These are phyloP conservation scores for Uloborus diversus DNA, from an alignment of 1,140 invertebrate genomes.

Conservation along the genomic window DNA sequence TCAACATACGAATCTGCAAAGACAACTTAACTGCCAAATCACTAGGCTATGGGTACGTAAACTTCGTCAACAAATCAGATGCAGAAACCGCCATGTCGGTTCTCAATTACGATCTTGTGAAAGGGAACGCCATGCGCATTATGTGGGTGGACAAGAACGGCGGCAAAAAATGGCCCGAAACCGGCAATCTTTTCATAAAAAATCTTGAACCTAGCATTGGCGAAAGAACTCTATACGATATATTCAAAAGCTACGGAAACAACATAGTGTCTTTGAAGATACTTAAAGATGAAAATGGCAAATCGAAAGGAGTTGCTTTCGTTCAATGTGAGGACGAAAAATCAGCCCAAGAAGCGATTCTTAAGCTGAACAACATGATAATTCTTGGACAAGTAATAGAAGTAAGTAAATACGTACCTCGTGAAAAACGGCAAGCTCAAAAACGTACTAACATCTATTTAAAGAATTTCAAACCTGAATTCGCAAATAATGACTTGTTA, in stretches of 20 bases:
- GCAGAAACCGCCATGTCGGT: conserved; percentile 97
- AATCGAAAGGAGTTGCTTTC: conserved; percentile 98
- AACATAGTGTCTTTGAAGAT: conserved; percentile 94
- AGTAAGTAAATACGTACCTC: conserved; percentile 97
- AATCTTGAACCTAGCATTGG: conserved; percentile 98
- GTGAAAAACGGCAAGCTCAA: conserved; percentile 93
- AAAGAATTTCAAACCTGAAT: conserved; percentile 97
- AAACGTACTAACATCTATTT: conserved; percentile 99
- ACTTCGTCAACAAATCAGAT: conserved; percentile 98
- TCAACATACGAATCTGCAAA: conserved; percentile 96
- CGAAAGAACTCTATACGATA: conserved; percentile 99
- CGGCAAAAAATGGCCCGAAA: conserved; percentile 82
- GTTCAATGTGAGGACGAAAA: conserved; percentile 99
- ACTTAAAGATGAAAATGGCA: conserved; percentile 90
- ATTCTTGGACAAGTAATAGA: conserved; percentile 87
- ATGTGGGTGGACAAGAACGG: conserved; percentile 99
- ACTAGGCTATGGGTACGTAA: conserved; percentile 98
- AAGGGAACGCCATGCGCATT: conserved; percentile 95
- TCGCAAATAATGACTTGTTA: conserved; percentile 89
- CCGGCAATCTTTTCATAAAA: conserved; percentile 98
- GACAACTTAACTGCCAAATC: conserved; percentile 96
- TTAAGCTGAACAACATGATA: conserved; percentile 88
- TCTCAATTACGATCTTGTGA: conserved; percentile 99
- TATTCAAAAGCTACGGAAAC: conserved; percentile 98
- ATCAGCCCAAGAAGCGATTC: conserved; percentile 88